Conservation (phyloP, 2,113 vertebrate genomes). For the Neodon shergylaensis region DNA sequence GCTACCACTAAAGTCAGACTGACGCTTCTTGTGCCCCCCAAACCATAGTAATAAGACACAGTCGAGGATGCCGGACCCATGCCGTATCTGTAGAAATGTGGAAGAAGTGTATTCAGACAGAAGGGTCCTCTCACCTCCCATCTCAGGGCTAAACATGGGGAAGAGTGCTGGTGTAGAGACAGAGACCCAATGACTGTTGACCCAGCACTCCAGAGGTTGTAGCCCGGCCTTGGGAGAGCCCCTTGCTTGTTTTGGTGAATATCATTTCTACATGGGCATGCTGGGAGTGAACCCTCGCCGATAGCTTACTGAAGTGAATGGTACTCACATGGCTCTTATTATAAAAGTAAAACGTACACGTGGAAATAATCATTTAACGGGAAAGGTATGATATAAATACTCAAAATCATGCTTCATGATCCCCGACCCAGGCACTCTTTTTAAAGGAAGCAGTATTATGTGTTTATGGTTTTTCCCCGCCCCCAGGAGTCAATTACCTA, state of each 20-base stretch:
- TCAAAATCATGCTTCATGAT: slow-evolving; percentile 44
- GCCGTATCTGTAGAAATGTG: not conserved
- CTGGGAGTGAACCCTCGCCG: not conserved
- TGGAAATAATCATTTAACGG: slow-evolving; percentile 62
- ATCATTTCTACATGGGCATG: too few species aligned
- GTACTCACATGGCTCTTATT: slow-evolving; percentile 31
- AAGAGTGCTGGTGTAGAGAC: not conserved
- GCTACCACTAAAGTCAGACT: not conserved
- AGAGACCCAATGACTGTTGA: not conserved
- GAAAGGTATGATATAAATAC: slow-evolving; percentile 49
- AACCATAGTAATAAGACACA: not conserved
- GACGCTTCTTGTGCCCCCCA: not conserved
- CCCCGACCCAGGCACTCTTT: not conserved
- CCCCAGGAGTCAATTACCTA: not conserved
- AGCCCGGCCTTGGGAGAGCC: not conserved
- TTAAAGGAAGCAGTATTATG: slow-evolving; percentile 2
- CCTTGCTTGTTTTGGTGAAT: not conserved
- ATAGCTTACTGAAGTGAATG: not conserved
- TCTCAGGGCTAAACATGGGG: not conserved
- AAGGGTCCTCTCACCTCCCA: not conserved
- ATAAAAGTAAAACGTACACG: slow-evolving; percentile 36
- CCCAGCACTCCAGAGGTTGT: not conserved
- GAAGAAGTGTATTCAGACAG: not conserved
- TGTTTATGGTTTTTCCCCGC: not conserved
- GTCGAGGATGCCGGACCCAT: not conserved